phyloP scores from a whole-genome alignment of 2,113 vertebrate genomes.

The Lontra canadensis region DNA sequence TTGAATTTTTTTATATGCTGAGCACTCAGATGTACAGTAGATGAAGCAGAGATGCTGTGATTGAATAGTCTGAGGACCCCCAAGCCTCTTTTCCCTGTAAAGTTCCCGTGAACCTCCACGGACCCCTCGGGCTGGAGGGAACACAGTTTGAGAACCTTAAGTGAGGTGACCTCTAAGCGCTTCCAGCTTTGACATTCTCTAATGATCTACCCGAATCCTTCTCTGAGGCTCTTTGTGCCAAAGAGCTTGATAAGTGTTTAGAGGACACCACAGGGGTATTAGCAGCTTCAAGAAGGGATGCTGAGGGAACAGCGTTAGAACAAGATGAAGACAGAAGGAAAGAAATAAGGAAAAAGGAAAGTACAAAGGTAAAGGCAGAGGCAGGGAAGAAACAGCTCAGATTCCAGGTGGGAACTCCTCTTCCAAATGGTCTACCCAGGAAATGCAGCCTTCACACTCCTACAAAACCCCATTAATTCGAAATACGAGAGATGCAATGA shows the following conservation, averaged over 20 bases:
- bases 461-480: not conserved
- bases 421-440: not conserved
- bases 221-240: not conserved
- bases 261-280: not conserved
- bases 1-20: not conserved
- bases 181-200: not conserved
- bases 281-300: not conserved
- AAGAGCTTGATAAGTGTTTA: not conserved
- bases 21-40: not conserved
- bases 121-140: not conserved
- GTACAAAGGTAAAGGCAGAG: not conserved
- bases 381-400: not conserved
- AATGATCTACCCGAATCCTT: not conserved
- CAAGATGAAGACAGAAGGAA: not conserved
- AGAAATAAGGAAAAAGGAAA: not conserved
- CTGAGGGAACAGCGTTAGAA: not conserved
- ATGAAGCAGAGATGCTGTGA: not conserved
- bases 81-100: not conserved
- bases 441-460: not conserved
- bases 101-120: not conserved
- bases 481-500: not conserved
- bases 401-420: not conserved
- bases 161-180: not conserved
- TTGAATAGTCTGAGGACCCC: not conserved
- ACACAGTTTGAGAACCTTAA: not conserved